phyloP scores from a whole-genome alignment of 2,113 vertebrate species.

The Puffinus mauretanicus region DNA sequence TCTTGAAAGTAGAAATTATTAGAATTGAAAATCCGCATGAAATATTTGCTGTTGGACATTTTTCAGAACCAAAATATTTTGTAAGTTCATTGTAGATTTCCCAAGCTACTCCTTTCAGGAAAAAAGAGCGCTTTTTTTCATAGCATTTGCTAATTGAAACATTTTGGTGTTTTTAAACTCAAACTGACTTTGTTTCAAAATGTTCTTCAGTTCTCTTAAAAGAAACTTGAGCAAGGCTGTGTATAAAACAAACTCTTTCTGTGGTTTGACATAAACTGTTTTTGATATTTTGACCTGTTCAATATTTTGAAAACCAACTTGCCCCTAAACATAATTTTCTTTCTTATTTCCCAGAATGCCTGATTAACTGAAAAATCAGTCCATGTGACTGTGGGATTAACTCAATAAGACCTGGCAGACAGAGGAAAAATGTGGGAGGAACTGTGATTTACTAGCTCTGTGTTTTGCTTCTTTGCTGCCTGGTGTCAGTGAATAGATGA shows the following conservation, averaged over 20 bases:
- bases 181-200: not conserved
- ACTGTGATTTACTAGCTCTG: not conserved
- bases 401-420: not conserved
- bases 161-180: not conserved
- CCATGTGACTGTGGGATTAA: not conserved
- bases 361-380: not conserved
- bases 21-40: not conserved
- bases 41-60: not conserved
- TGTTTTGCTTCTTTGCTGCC: not conserved
- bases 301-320: not conserved
- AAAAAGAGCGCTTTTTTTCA: accelerated
- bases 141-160: not conserved
- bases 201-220: not conserved
- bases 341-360: not conserved
- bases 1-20: not conserved
- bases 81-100: not conserved
- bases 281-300: not conserved
- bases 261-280: not conserved
- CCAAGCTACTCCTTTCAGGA: not conserved
- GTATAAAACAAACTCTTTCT: not conserved
- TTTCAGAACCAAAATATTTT: not conserved
- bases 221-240: not conserved
- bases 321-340: not conserved
- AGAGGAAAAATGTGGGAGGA: not conserved
- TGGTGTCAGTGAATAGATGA: not conserved